Evolutionary conservation across 2,888 invertebrate genomes (phyloP).

Genomic region (Drosophila neonasuta): DNA sequence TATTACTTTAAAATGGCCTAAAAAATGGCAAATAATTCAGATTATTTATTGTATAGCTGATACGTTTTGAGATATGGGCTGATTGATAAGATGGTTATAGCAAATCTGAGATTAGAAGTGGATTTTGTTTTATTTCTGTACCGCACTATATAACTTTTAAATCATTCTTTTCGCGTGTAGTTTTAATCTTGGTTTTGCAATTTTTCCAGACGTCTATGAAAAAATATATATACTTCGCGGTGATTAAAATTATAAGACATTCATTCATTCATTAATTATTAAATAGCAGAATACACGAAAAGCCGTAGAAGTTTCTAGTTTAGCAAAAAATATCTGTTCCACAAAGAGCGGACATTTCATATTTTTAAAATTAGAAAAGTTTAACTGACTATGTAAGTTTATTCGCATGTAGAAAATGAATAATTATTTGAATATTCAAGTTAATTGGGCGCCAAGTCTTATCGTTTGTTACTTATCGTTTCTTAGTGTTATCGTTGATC

Average conservation of each 20-base stretch:
- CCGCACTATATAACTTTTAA: not conserved
- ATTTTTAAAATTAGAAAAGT: too few species aligned
- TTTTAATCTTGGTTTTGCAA: not conserved
- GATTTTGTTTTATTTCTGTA: slow-evolving; percentile 26
- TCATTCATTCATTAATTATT: too few species aligned
- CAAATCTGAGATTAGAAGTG: slow-evolving; percentile 46
- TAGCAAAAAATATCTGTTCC: too few species aligned
- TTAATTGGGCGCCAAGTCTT: not conserved
- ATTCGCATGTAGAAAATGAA: too few species aligned
- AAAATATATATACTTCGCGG: too few species aligned
- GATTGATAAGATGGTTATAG: slow-evolving; percentile 32
- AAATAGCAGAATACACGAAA: too few species aligned
- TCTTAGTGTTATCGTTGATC: not conserved
- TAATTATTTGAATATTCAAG: not conserved
- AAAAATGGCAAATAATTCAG: slow-evolving; percentile 40
- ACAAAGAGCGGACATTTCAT: too few species aligned
- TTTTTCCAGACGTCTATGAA: too few species aligned
- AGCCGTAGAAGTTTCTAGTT: too few species aligned
- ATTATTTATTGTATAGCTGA: slow-evolving; percentile 41
- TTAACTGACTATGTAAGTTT: too few species aligned
- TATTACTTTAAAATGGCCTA: slow-evolving; percentile 37
- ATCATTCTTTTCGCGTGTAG: not conserved
- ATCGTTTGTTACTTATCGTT: not conserved
- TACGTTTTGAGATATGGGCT: slow-evolving; percentile 31
- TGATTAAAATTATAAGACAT: too few species aligned